Conservation (phyloP, 2,797 vertebrate genomes). For the Otus scops region DNA sequence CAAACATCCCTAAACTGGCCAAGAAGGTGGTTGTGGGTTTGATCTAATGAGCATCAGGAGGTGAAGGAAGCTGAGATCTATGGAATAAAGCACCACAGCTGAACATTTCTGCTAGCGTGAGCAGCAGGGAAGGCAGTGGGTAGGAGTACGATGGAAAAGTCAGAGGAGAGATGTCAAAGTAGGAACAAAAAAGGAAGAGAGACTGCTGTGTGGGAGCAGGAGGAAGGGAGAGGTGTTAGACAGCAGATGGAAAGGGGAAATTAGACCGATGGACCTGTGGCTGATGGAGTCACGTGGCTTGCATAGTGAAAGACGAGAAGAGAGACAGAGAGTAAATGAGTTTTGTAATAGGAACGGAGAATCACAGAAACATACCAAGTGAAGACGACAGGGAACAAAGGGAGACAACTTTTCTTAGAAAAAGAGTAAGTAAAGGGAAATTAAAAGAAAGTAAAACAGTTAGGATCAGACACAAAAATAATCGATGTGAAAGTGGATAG, state of each 20-base stretch:
- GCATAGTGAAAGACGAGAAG: not conserved
- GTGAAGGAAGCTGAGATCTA: not conserved
- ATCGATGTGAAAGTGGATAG: not conserved
- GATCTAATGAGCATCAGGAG: not conserved
- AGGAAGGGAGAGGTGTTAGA: not conserved
- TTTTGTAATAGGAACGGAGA: not conserved
- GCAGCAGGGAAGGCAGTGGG: not conserved
- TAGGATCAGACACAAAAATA: not conserved
- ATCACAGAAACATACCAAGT: not conserved
- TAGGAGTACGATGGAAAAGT: not conserved
- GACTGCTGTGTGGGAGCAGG: not conserved
- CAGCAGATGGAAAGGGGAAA: not conserved
- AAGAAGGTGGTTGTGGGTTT: not conserved
- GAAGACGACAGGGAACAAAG: not conserved
- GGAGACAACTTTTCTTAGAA: not conserved
- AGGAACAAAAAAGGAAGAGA: not conserved
- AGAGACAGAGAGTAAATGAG: not conserved
- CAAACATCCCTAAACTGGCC: not conserved
- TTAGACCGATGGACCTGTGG: not conserved
- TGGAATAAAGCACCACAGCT: not conserved
- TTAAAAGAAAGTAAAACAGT: not conserved
- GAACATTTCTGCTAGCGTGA: not conserved
- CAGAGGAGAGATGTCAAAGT: not conserved
- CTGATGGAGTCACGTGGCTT: not conserved
- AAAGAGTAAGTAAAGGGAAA: not conserved